Base-by-base conservation (phyloP, 2,888 invertebrate species). In the Nudaria mundana region DNA sequence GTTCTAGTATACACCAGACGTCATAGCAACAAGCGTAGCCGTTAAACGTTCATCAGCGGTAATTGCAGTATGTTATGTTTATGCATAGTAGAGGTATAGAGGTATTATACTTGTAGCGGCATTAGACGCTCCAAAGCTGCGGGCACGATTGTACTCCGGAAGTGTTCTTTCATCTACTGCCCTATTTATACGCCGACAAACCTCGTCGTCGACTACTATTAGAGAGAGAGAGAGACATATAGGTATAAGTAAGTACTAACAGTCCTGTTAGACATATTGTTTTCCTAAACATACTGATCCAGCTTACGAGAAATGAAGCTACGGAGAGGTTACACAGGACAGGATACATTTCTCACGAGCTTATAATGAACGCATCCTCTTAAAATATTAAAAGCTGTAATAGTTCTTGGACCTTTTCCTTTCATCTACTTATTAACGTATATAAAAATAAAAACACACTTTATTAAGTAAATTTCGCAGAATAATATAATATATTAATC, bases 81-180 rank as follows among this genome's bases (percentile, higher is more conserved):
- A n/a, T n/a, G n/a, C n/a, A n/a, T n/a, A n/a, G n/a, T n/a, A n/a
- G n/a, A n/a, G n/a, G n/a, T n/a, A n/a, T n/a, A n/a, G n/a, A n/a
- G n/a, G n/a, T n/a, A n/a, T n/a, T n/a, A 4, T 49, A 56, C 40
- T 40, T 40, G 40, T 29, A 45, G 38, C 28, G 35, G 20, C 30
- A 42, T 31, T 30, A 61, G 51, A 44, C 42, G 40, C 33, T n/a
- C 44, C 61, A 66, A 72, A 69, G 74, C 71, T 71, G 67, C 67
- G 63, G 63, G 70, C 58, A 55, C 44, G 54, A 51, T 52, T 58
- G 49, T 62, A 63, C 62, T 54, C 72, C 72, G 81, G 81, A 81
- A 79, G 76, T 66, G 69, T 71, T 68, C 72, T 74, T 71, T 68
- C 75, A 66, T 73, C 72, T 57, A 70, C 60, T 76, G 80, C 66